Evolutionary conservation across 1,140 invertebrate species (phyloP), one percentile per base, ranked within the genome.

Genomic region (Bombus breviceps): DNA sequence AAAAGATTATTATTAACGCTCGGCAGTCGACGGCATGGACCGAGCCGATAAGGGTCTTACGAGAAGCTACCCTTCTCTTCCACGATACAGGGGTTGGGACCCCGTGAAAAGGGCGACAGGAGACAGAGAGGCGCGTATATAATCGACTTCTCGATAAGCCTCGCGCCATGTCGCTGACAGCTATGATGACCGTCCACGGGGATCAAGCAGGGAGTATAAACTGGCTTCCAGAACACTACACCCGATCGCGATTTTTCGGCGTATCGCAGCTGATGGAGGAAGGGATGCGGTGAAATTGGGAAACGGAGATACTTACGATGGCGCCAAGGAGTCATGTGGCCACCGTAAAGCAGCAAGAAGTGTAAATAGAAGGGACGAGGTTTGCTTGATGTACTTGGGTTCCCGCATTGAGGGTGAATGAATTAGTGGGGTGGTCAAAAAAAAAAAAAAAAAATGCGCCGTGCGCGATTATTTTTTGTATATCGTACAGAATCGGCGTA

Each of bases 31-130:
- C 79, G 85, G 92, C 85, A 83, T 93, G 92, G 92, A 77, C 89
- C 83, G 59, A 83, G 81, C 86, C 92, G 92, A 93, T 93, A 93
- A 93, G 91, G 88, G 90, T 93, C 91, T 93, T 93, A 92, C 83
- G 89, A 84, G 75, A 53, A 80, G 53, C 28, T 34, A 72, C 41
- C 85, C 79, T 41, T 88, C 80, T 34, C 77, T 34, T 22, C 22
- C 22, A 12, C 39, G 34, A 8, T n/a, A 66, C 43, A 62, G 76
- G 86, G 86, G 87, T 69, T 83, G 87, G 32, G 59, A 74, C 53
- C 81, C n/a, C 73, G 81, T 57, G 85, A 76, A 83, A 91, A 91
- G 87, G 86, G 80, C 82, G 76, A 84, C 74, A 53, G 59, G 75
- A 88, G 83, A 84, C 77, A 72, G 77, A 84, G 74, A 59, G 57